phyloP scores from a whole-genome alignment of 2,797 vertebrate species.

The Halcyon chelicuti region DNA sequence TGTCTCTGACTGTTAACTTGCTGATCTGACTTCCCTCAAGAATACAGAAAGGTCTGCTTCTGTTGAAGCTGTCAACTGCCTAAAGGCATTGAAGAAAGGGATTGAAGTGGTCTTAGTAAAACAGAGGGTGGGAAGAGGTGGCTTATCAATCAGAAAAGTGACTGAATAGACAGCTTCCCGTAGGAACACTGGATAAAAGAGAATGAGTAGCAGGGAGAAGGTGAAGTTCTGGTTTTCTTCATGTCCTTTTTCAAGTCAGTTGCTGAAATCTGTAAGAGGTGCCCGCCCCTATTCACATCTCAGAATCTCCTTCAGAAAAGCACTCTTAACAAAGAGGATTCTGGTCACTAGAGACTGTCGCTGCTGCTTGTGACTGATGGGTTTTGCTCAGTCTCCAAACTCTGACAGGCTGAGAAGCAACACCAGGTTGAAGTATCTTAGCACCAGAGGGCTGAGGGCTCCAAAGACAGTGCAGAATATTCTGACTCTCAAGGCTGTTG shows the following conservation, averaged over 20 bases:
- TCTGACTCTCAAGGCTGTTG: not conserved
- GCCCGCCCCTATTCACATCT: not conserved
- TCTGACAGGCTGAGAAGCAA: not conserved
- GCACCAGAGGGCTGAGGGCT: not conserved
- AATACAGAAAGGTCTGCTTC: not conserved
- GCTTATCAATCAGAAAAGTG: not conserved
- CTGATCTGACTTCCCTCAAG: not conserved
- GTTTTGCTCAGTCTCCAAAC: not conserved
- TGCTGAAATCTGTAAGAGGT: not conserved
- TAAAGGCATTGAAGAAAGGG: not conserved
- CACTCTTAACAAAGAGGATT: not conserved
- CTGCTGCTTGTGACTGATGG: not conserved
- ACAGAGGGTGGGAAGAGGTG: not conserved
- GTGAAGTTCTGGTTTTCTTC: not conserved
- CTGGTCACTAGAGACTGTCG: not conserved
- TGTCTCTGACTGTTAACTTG: not conserved
- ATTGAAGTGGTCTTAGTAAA: not conserved
- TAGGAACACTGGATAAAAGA: not conserved
- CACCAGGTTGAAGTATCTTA: not conserved
- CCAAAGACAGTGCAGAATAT: not conserved
- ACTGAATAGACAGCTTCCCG: not conserved
- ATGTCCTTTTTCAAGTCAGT: not conserved
- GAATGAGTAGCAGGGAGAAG: not conserved
- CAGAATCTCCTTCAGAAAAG: not conserved
- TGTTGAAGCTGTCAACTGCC: not conserved